Evolutionary conservation across 2,888 invertebrate genomes (phyloP).

Genomic region (Meloe dianella): DNA sequence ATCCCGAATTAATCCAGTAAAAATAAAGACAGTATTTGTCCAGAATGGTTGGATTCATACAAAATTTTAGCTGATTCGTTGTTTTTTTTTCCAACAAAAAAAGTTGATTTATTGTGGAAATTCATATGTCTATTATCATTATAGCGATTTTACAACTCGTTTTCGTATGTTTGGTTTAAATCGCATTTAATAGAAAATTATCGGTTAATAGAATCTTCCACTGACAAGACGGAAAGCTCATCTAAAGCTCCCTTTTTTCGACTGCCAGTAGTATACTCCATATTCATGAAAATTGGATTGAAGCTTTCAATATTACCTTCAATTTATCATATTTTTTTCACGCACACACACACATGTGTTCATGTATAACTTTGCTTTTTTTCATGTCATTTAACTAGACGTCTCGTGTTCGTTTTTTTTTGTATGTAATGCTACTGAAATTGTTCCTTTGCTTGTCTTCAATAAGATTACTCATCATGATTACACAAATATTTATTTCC

Average conservation of each 20-base stretch:
- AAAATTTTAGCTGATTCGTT: too few species aligned
- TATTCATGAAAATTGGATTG: neutral
- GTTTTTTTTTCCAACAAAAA: too few species aligned
- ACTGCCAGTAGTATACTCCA: neutral
- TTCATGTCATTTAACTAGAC: neutral
- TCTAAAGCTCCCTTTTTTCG: conserved; percentile 28
- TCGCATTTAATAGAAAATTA: conserved; percentile 25
- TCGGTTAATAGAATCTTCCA: conserved; percentile 31
- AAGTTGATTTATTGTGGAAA: too few species aligned
- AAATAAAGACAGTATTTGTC: too few species aligned
- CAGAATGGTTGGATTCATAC: too few species aligned
- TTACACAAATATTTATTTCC: neutral
- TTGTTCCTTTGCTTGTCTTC: neutral
- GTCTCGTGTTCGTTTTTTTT: conserved; percentile 3
- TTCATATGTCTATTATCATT: too few species aligned
- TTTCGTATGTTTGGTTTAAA: too few species aligned
- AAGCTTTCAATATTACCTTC: conserved; percentile 1
- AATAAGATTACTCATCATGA: neutral
- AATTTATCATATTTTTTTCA: conserved; percentile 2
- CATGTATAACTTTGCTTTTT: neutral
- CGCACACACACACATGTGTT: neutral
- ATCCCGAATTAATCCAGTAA: too few species aligned
- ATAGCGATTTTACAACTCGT: too few species aligned
- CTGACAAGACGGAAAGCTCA: conserved; percentile 8
- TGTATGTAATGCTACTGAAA: neutral